Conservation (phyloP, 2,797 vertebrate species). For the Zalophus californianus region DNA sequence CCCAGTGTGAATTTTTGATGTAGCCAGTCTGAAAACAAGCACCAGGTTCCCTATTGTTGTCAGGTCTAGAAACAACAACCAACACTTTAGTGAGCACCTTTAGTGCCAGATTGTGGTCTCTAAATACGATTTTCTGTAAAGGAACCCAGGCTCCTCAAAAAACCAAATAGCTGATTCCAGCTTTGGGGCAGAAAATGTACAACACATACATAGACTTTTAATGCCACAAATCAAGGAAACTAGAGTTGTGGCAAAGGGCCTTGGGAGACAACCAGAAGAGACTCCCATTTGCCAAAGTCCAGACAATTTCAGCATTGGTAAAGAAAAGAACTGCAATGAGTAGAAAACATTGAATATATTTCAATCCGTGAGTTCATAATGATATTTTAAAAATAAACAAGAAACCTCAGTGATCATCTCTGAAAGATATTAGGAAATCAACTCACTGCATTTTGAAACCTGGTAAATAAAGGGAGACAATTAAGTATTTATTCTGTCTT, state of each 20-base stretch:
- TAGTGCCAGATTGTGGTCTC: not conserved
- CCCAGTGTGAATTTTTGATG: not conserved
- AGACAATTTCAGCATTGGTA: not conserved
- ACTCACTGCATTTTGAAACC: conserved; percentile 36
- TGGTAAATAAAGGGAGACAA: conserved; percentile 16
- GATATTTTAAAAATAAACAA: not conserved
- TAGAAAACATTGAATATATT: not conserved
- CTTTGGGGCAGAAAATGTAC: not conserved
- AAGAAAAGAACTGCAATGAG: not conserved
- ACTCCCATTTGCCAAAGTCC: not conserved
- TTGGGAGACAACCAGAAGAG: not conserved
- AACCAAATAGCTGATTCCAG: not conserved
- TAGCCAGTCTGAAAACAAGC: not conserved
- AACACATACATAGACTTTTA: not conserved
- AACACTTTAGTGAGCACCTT: not conserved
- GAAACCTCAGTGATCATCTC: not conserved
- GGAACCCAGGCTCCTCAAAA: not conserved
- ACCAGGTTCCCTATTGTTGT: not conserved
- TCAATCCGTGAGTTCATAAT: not conserved
- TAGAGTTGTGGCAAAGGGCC: not conserved
- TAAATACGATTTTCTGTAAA: not conserved
- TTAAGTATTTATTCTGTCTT: conserved; percentile 13
- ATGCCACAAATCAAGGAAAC: not conserved
- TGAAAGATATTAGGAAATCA: conserved; percentile 1
- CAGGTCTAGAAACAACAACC: not conserved